These are phyloP conservation scores for Syrrhaptes paradoxus DNA, from an alignment of 2,113 vertebrate species.

Conservation along the genomic window DNA sequence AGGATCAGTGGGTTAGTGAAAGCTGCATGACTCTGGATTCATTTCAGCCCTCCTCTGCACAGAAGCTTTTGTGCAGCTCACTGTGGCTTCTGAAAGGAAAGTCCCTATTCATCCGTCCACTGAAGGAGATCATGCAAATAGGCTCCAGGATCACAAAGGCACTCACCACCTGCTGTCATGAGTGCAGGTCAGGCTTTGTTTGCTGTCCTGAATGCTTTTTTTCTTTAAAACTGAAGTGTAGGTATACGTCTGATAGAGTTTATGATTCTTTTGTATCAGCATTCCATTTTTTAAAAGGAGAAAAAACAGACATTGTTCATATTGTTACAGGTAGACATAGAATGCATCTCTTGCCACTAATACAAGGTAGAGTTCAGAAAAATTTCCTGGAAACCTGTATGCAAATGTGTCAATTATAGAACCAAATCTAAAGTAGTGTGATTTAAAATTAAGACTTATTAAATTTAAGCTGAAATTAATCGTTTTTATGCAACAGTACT, in stretches of 20 bases:
- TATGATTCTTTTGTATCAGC: not conserved
- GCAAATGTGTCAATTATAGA: not conserved
- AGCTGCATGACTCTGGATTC: conserved; percentile 52
- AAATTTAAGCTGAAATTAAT: not conserved
- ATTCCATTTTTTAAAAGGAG: not conserved
- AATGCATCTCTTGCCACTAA: not conserved
- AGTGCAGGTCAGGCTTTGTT: conserved; percentile 44
- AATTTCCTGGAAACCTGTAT: not conserved
- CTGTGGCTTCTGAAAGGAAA: conserved; percentile 44
- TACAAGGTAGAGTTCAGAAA: not conserved
- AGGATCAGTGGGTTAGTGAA: conserved; percentile 10
- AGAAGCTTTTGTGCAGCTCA: conserved; percentile 41
- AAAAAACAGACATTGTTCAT: not conserved
- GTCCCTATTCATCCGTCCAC: conserved; percentile 30
- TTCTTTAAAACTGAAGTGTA: not conserved
- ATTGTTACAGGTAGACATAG: not conserved
- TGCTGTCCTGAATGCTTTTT: conserved; percentile 12
- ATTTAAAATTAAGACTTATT: not conserved
- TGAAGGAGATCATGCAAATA: conserved; percentile 58
- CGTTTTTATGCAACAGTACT: not conserved
- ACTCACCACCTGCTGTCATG: conserved; percentile 27
- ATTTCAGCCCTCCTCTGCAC: conserved; percentile 42
- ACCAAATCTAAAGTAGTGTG: not conserved
- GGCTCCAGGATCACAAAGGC: conserved; percentile 55
- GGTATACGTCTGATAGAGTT: not conserved